These are phyloP conservation scores for Etia nguti DNA, from an alignment of 2,113 vertebrate species.

Conservation along the genomic window DNA sequence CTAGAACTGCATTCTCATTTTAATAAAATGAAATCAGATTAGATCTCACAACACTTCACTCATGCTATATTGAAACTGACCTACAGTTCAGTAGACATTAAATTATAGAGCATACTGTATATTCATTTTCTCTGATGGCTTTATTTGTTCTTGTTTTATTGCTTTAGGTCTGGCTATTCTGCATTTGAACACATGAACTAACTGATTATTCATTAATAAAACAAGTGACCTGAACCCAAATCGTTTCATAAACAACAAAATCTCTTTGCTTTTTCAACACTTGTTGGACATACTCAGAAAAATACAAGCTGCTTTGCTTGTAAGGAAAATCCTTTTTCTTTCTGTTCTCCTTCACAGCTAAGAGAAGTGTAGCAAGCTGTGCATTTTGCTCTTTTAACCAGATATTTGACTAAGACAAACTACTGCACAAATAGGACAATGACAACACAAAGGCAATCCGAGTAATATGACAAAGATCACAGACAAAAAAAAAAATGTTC, in stretches of 20 bases:
- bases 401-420: conserved; percentile 51
- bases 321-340: not conserved
- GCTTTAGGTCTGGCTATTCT: not conserved
- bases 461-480: conserved; percentile 47
- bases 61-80: conserved; percentile 68
- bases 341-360: not conserved
- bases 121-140: not conserved
- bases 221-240: not conserved
- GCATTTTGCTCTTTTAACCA: conserved; percentile 13
- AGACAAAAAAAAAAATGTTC: conserved; percentile 17
- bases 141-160: conserved; percentile 1
- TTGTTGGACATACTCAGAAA: not conserved
- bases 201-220: conserved; percentile 2
- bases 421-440: conserved; percentile 51
- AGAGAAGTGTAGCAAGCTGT: conserved; percentile 2
- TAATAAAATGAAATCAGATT: conserved; percentile 64
- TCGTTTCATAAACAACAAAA: not conserved
- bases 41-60: conserved; percentile 58
- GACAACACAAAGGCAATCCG: conserved; percentile 47
- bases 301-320: not conserved
- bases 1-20: conserved; percentile 54
- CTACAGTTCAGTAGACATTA: conserved; percentile 40
- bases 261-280: not conserved
- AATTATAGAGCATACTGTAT: conserved; percentile 30
- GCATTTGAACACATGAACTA: not conserved